Evolutionary conservation across 2,888 invertebrate species (phyloP).

Genomic region (Geotrupes spiniger): DNA sequence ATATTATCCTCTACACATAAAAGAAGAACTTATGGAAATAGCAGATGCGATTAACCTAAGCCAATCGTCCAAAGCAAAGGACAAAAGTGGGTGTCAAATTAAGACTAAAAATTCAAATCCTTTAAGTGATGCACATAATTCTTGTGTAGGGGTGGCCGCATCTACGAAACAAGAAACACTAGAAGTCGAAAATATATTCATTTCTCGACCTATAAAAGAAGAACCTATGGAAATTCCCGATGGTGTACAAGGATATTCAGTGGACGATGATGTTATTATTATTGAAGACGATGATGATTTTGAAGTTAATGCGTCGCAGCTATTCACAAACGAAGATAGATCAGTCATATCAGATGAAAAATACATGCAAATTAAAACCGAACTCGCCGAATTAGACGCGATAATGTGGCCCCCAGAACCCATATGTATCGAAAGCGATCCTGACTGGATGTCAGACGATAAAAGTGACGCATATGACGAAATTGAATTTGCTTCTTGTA

Average conservation of each 20-base stretch:
- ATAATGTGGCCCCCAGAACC: conserved; percentile 14
- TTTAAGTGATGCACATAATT: too few relatives aligned
- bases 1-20: too few relatives aligned
- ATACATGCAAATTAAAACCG: conserved; percentile 26
- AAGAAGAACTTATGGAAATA: too few relatives aligned
- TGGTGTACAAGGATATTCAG: conserved; percentile 9
- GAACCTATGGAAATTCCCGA: background rate
- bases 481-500: too few relatives aligned
- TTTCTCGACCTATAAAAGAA: background rate
- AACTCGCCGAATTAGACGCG: conserved; percentile 13
- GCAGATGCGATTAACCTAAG: too few relatives aligned
- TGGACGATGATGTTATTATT: conserved; percentile 19
- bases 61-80: too few relatives aligned
- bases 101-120: too few relatives aligned
- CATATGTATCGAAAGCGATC: conserved; percentile 15
- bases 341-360: conserved; percentile 14
- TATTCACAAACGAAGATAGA: conserved; percentile 41
- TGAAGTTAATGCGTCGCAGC: conserved; percentile 54
- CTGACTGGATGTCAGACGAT: background rate
- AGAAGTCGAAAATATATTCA: background rate
- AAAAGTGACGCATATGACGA: too few relatives aligned
- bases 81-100: too few relatives aligned
- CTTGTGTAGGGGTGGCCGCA: too few relatives aligned
- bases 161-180: too few relatives aligned
- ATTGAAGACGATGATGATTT: conserved; percentile 55